These are phyloP conservation scores for Apodemia zela DNA, from an alignment of 2,888 invertebrate genomes.

Conservation along the genomic window DNA sequence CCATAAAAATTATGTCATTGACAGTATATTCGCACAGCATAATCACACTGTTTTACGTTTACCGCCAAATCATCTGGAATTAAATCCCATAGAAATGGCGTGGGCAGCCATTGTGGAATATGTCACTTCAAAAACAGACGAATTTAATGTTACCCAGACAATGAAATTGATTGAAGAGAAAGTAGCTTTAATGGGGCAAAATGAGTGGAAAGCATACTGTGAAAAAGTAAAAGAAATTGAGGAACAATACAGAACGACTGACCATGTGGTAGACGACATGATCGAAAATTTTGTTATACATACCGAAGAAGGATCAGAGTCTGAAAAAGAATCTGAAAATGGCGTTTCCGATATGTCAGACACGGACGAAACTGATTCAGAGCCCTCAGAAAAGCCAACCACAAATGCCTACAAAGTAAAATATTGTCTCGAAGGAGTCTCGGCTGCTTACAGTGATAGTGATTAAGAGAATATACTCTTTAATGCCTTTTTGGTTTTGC, in stretches of 20 bases:
- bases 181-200: not conserved
- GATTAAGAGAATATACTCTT: not conserved
- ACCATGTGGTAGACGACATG: not conserved
- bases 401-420: not conserved
- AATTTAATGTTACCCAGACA: not conserved
- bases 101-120: slow-evolving; percentile 23
- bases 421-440: slow-evolving; percentile 4
- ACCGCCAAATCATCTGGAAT: slow-evolving; percentile 37
- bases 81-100: slow-evolving; percentile 33
- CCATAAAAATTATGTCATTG: slow-evolving; percentile 30
- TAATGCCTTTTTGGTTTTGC: not conserved
- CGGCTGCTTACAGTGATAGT: not conserved
- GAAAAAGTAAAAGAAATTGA: not conserved
- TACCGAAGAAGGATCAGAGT: not conserved
- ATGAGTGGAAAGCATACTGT: not conserved
- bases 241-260: not conserved
- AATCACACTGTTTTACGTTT: slow-evolving; percentile 29
- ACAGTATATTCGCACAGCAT: slow-evolving; percentile 28
- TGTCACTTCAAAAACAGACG: not conserved
- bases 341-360: not conserved
- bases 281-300: not conserved
- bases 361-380: not conserved
- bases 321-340: slow-evolving; percentile 3
- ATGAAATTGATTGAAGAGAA: slow-evolving; percentile 8
- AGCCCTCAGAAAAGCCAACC: not conserved